Base-by-base conservation (phyloP, 2,113 vertebrate genomes). In the Limanda limanda region DNA sequence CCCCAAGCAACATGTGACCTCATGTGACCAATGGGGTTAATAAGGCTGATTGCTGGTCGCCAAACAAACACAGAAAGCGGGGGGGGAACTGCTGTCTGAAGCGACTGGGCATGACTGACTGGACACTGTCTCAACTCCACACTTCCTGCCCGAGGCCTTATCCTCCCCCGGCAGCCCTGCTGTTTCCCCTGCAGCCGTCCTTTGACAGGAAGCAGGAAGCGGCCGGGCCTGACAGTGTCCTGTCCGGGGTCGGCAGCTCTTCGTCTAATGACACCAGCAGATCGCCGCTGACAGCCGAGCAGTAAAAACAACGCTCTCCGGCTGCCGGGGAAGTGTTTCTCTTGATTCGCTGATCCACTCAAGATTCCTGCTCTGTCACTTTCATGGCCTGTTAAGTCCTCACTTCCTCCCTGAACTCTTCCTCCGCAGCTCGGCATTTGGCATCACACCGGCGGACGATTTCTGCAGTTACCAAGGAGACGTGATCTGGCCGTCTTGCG, bases 141-240 rank as follows among this genome's bases (percentile, higher is more conserved):
- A 25, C 87, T 90, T 93, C 92, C 90, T 92, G 90, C 67, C 47
- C 1, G 45, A 70, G 78, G 74, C 86, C 86, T 92, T 91, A 93
- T 93, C 93, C 91, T 78, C 55, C 60, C 65, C 17, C 68, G 37
- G 79, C 92, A 94, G 89, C 59, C 79, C 85, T 70, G 76, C 67
- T n/a, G 59, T 60, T 92, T 91, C 87, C 87, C 76, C 81, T 87
- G 83, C 86, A 86, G 84, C 68, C 83, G 56, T 88, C 81, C 82
- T 89, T 83, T 84, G 73, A 86, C 89, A 90, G 92, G 92, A 93
- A 93, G 90, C 90, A 91, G 92, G 89, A 93, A 93, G 85, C 76
- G 24, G 31, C 83, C 83, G 68, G 62, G 68, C 86, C 77, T 69
- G 81, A 81, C 86, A 56, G 81, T 64, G 85, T 86, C 84, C 71